Percentiles rank a stretch among this genome's conserved stretches.
phyloP scores from a whole-genome alignment of 2,888 invertebrate genomes.

The Lamellibrachia columna region DNA sequence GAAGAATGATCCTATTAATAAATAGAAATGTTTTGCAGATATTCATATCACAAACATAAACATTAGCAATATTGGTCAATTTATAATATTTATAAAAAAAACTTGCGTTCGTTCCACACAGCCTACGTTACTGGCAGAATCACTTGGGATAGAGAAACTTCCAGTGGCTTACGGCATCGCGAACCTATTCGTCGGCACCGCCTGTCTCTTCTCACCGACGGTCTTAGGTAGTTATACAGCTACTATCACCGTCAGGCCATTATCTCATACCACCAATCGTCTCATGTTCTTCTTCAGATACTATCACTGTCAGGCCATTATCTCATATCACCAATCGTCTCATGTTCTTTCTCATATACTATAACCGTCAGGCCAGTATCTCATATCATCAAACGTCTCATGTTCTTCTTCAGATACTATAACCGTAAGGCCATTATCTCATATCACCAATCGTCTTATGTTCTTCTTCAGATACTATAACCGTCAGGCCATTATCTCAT shows the following conservation, averaged over 20 bases:
- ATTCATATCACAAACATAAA: too few relatives aligned
- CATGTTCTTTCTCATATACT: too few relatives aligned
- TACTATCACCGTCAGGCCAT: neutral
- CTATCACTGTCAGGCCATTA: neutral
- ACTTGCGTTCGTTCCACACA: neutral
- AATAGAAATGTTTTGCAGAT: too few relatives aligned
- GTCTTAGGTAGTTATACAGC: neutral
- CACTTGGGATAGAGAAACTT: constrained; percentile 4
- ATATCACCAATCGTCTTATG: neutral
- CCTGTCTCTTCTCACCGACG: neutral
- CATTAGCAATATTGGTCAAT: too few relatives aligned
- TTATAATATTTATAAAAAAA: neutral
- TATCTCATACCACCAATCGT: neutral
- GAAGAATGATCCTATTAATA: too few relatives aligned
- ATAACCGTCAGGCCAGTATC: too few relatives aligned
- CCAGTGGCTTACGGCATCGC: constrained; percentile 4
- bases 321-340: neutral
- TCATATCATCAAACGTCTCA: too few relatives aligned
- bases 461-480: neutral
- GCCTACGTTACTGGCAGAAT: constrained; percentile 1
- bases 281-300: neutral
- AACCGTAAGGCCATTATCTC: too few relatives aligned
- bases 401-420: too few relatives aligned
- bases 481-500: neutral
- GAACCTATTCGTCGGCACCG: neutral